A percentile compares a stretch with the other conserved stretches of the same genome.
phyloP scores from a whole-genome alignment of 2,888 invertebrate species.

The Melikaiella ostensackeni region DNA sequence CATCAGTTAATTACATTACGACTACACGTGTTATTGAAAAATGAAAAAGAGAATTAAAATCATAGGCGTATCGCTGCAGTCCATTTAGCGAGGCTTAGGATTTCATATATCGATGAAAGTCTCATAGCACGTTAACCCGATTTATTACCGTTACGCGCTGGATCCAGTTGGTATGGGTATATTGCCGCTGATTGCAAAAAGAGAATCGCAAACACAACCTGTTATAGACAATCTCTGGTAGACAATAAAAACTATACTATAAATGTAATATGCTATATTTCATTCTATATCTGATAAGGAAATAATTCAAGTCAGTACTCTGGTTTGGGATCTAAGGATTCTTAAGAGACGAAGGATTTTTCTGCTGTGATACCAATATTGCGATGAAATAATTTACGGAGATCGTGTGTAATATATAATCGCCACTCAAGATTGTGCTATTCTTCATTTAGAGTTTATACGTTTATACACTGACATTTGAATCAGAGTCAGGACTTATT shows the following conservation, averaged over 20 bases:
- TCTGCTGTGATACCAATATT: background rate
- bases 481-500: too few relatives aligned
- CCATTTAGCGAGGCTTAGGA: background rate
- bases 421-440: background rate
- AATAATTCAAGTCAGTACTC: constrained; percentile 27
- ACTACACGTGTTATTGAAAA: background rate
- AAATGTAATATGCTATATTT: constrained; percentile 30
- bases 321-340: background rate
- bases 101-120: constrained; percentile 21
- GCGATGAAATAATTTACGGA: constrained; percentile 6
- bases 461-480: background rate
- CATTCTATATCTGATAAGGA: constrained; percentile 25
- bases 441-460: background rate
- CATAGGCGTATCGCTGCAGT: background rate
- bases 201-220: constrained; percentile 1
- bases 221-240: constrained; percentile 19
- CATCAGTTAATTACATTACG: constrained; percentile 2
- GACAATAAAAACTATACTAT: constrained; percentile 16
- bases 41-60: constrained; percentile 5
- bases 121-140: constrained; percentile 26
- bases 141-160: constrained; percentile 35
- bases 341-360: background rate
- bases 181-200: constrained; percentile 30
- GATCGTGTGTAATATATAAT: background rate
- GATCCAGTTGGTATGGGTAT: background rate